phyloP scores from a whole-genome alignment of 2,888 invertebrate genomes.

The Lasioglossum malachurum region DNA sequence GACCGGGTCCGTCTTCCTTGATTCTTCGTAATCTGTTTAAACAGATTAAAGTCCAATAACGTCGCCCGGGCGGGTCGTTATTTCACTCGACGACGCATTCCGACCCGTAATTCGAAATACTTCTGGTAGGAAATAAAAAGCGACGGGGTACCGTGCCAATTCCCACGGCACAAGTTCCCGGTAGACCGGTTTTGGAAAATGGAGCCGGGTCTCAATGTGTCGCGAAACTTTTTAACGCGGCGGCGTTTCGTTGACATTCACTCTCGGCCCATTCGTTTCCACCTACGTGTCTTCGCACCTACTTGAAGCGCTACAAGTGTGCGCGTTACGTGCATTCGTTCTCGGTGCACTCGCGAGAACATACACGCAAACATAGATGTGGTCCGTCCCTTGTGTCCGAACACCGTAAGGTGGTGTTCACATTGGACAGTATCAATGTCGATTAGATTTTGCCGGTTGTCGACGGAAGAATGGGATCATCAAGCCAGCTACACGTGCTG shows the following conservation, averaged over 20 bases:
- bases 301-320: slow-evolving; percentile 54
- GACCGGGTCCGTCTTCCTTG: not conserved
- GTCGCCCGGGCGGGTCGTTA: slow-evolving; percentile 15
- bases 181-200: slow-evolving; percentile 71
- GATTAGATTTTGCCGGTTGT: slow-evolving; percentile 10
- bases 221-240: slow-evolving; percentile 63
- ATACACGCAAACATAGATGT: not conserved
- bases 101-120: slow-evolving; percentile 49
- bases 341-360: slow-evolving; percentile 32
- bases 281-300: slow-evolving; percentile 69
- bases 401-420: slow-evolving; percentile 53
- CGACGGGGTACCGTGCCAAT: slow-evolving; percentile 60
- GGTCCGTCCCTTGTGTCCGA: slow-evolving; percentile 38
- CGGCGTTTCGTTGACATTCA: slow-evolving; percentile 72
- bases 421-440: slow-evolving; percentile 28
- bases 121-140: slow-evolving; percentile 53
- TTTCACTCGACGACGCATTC: slow-evolving; percentile 34
- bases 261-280: slow-evolving; percentile 65
- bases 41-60: slow-evolving; percentile 7
- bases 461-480: not conserved
- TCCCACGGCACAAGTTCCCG: slow-evolving; percentile 66
- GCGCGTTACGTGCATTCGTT: slow-evolving; percentile 39
- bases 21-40: slow-evolving; percentile 1
- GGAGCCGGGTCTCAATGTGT: slow-evolving; percentile 65
- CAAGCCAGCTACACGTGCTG: not conserved